phyloP scores from a whole-genome alignment of 1,140 invertebrate species.

The Platyscapa corneri region DNA sequence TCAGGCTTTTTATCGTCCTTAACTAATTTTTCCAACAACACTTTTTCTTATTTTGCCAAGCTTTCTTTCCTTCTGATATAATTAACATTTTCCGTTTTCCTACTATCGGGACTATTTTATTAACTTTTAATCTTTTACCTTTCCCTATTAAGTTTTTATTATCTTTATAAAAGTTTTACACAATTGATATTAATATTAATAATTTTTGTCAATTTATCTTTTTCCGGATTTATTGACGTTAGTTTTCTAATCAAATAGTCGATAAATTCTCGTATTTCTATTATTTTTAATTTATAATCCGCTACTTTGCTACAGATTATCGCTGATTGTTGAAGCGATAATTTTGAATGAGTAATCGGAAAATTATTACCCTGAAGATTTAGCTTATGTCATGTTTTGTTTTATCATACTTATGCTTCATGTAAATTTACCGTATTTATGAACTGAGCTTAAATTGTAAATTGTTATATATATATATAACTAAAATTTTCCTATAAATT shows the following conservation, averaged over 20 bases:
- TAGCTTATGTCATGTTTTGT: slow-evolving; percentile 21
- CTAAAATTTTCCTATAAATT: too few relatives aligned
- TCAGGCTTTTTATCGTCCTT: too few relatives aligned
- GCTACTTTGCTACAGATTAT: slow-evolving; percentile 10
- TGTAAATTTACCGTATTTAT: slow-evolving; percentile 7
- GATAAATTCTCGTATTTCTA: background rate
- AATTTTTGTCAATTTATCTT: background rate
- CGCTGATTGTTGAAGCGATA: slow-evolving; percentile 32
- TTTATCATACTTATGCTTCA: slow-evolving; percentile 22
- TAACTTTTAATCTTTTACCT: too few relatives aligned
- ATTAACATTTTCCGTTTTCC: too few relatives aligned
- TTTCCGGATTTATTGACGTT: background rate
- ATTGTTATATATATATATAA: too few relatives aligned
- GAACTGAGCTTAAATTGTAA: slow-evolving; percentile 4
- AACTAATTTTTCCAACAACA: too few relatives aligned
- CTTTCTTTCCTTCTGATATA: too few relatives aligned
- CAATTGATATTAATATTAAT: too few relatives aligned
- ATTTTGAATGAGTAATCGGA: slow-evolving; percentile 33
- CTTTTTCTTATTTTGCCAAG: too few relatives aligned
- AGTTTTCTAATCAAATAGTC: background rate
- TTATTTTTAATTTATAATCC: slow-evolving; percentile 38
- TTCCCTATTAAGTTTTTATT: too few relatives aligned
- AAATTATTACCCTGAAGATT: slow-evolving; percentile 29
- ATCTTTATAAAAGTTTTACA: too few relatives aligned
- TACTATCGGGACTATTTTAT: too few relatives aligned